phyloP scores from a whole-genome alignment of 2,888 invertebrate species.

The Gari tellinella region DNA sequence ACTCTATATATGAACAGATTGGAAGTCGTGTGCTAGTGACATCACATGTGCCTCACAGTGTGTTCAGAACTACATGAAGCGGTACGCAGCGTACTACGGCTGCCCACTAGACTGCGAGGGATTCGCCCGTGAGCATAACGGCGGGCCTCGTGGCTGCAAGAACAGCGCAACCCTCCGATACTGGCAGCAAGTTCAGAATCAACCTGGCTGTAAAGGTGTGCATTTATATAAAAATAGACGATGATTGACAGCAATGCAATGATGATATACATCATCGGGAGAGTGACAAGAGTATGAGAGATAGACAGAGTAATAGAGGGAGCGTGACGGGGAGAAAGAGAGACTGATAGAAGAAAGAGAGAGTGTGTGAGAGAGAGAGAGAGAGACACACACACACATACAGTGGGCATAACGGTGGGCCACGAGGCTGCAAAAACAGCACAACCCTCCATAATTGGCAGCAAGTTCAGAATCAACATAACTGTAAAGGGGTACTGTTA shows the following conservation, averaged over 20 bases:
- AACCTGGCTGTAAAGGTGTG: constrained; percentile 33
- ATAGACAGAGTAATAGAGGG: no score
- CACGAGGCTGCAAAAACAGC: constrained; percentile 65
- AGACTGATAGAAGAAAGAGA: no score
- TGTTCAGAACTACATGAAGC: constrained; percentile 70
- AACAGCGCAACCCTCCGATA: constrained; percentile 59
- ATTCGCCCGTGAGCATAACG: constrained; percentile 78
- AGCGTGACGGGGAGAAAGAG: no score
- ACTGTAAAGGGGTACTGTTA: constrained; percentile 31
- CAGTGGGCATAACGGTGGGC: constrained; percentile 79
- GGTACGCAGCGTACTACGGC: constrained; percentile 67
- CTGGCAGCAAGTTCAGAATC: constrained; percentile 57
- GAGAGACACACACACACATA: no score
- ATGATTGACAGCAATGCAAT: no score
- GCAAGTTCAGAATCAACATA: constrained; percentile 23
- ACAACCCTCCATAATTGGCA: constrained; percentile 69
- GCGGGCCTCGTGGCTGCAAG: constrained; percentile 74
- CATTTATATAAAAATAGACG: no score
- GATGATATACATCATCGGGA: no score
- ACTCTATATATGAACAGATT: no score
- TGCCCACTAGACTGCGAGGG: constrained; percentile 70
- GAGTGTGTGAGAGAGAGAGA: no score
- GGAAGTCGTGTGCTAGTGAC: constrained; percentile 67
- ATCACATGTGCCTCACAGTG: constrained; percentile 70
- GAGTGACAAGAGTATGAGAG: no score